These are phyloP conservation scores for Metaphire vulgaris DNA, from an alignment of 1,140 invertebrate genomes.

Conservation along the genomic window DNA sequence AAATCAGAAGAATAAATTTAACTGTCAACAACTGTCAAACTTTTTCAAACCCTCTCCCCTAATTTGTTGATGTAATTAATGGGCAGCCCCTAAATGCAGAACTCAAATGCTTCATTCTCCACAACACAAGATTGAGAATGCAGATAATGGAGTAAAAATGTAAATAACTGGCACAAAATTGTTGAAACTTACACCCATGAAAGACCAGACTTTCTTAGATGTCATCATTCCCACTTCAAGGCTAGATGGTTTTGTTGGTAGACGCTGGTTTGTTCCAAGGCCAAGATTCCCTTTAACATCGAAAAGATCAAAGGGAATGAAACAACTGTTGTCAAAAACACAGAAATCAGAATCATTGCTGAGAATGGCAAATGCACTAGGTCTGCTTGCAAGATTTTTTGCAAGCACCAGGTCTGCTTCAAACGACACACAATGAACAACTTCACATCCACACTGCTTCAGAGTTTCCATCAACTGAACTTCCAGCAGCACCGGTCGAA, in stretches of 20 bases:
- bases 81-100: no score
- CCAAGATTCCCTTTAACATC: constrained; percentile 39
- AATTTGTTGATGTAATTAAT: no score
- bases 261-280: constrained; percentile 33
- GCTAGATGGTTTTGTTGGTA: constrained; percentile 37
- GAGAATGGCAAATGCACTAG: constrained; percentile 42
- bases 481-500: constrained; percentile 38
- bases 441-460: constrained; percentile 38
- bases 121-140: no score
- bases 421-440: constrained; percentile 36
- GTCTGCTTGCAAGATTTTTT: constrained; percentile 35
- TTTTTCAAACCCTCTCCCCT: no score
- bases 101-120: no score
- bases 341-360: constrained; percentile 49
- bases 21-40: no score
- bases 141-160: neutral
- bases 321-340: constrained; percentile 39
- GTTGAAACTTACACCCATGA: constrained; percentile 38
- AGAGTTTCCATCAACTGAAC: constrained; percentile 38
- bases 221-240: constrained; percentile 39
- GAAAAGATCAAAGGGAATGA: constrained; percentile 42
- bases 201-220: constrained; percentile 33
- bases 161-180: neutral
- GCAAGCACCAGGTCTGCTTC: constrained; percentile 45
- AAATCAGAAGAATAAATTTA: no score